Base-by-base conservation (phyloP, 2,888 invertebrate genomes). In the Sericinus montela region DNA sequence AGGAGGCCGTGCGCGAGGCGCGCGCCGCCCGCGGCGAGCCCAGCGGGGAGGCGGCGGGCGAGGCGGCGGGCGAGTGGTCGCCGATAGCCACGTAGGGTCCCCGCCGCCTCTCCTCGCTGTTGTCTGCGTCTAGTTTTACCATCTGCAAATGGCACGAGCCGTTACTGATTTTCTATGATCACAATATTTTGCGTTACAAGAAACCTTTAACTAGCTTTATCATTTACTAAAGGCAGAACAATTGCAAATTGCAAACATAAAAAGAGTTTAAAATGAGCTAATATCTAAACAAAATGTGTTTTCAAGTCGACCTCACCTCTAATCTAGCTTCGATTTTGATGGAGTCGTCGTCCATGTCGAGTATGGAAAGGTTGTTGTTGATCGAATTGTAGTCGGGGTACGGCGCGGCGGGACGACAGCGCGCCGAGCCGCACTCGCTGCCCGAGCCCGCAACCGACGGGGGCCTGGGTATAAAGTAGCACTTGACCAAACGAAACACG, bases 321-420 rank as follows among this genome's bases (percentile, higher is more conserved):
- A 84, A 64, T 6, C 80, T 58, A 3, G 88, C 72, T 55, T 86
- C 82, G 28, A 88, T 82, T 64, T 88, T 83, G 63, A 87, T 86
- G 32, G 74, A 75, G 62, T 88, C 75, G 56, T 89, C 89, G 63
- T 88, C 89, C 85, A 88, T 86, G 60, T 88, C 87, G 32, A 88
- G 75, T 45, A 88, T 89, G 58, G 79, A 68, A 54, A 85, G 75
- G 61, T 87, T 87, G 64, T 86, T 86, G 65, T 83, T 81, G 59
- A 84, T 70, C 53, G 67, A 61, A 65, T 74, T 76, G 67, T 83
- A 81, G 67, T 80, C 80, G 37, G 70, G 70, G 57, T 73, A 75
- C 10, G 47, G 52, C 30, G 52, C 34, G 14, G 28, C 16, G 47
- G 54, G 44, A 52, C 48, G 41, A 57, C 30, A 52, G 40, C 34